Base-by-base conservation (phyloP, 2,113 vertebrate species). In the Procapra przewalskii region DNA sequence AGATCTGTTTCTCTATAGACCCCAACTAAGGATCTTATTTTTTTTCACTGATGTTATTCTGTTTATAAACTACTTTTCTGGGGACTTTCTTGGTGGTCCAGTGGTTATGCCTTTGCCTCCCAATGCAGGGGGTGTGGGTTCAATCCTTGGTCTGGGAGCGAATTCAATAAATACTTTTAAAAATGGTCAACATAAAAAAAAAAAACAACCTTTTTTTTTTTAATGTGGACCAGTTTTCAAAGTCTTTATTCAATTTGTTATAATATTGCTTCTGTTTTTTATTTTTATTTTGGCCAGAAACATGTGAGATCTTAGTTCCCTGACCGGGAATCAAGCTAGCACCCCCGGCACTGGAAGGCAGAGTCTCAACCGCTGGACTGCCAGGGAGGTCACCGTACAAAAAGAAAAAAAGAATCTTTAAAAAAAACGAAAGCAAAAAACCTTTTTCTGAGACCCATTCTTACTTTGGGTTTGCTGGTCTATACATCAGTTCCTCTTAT, bases 41-140 rank as follows among this genome's bases (percentile, higher is more conserved):
- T 62, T 87, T 54, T 71, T 71, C 16, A 95, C 19, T 83, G 82
- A 50, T 85, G 16, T 85, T 82, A 64, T 64, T 96, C 52, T 36
- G 90, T 87, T 87, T 25, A 84, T 45, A 91, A 96, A 91, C 16
- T 4, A 45, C 81, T 95, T 95, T 96, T 79, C 52, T 62, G 48
- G 17, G 19, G 19, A 36, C 9, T 71, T 23, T 71, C 64, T 71
- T 12, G 19, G 64, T 23, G 17, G 4, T 36, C 17, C n/a, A 71
- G 64, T 3, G 17, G n/a, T 71, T 36, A 71, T 36, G 64, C 36
- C 36, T 36, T 40, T 12, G 64, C 67, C n/a, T 71, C n/a, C 67
- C 67, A 71, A 23, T 23, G 5, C 67, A 71, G n/a, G n/a, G 2
- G n/a, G 4, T 23, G 19, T 71, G 67, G 19, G 19, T 71, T 36